These are phyloP conservation scores for Lampris megalopsis DNA, from an alignment of 2,113 vertebrate species.

Conservation along the genomic window DNA sequence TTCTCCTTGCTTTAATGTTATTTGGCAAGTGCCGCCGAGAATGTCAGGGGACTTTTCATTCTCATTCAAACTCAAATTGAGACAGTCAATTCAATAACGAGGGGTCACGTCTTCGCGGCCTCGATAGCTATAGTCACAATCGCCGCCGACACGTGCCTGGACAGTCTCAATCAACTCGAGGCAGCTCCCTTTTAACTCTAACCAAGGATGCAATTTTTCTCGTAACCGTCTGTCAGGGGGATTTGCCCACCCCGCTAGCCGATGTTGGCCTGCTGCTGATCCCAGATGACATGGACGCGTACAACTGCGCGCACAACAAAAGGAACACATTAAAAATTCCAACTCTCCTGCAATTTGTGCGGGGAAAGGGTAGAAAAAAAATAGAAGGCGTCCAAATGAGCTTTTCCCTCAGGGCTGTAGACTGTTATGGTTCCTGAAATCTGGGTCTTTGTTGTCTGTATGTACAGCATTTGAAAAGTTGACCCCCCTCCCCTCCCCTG, in stretches of 20 bases:
- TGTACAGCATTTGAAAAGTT: constrained; percentile 81
- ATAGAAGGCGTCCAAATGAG: constrained; percentile 72
- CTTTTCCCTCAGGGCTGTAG: constrained; percentile 74
- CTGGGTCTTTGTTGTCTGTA: constrained; percentile 79
- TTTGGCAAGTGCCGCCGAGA: constrained; percentile 42
- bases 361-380: constrained; percentile 54
- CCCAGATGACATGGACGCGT: constrained; percentile 58
- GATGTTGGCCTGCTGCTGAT: constrained; percentile 46
- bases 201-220: constrained; percentile 24
- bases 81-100: constrained; percentile 48
- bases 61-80: constrained; percentile 49
- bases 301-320: constrained; percentile 64
- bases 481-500: constrained; percentile 34
- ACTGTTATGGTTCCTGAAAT: constrained; percentile 76
- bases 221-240: constrained; percentile 30
- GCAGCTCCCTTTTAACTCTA: constrained; percentile 42
- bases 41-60: constrained; percentile 20
- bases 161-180: constrained; percentile 35
- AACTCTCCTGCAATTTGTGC: constrained; percentile 63
- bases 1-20: constrained; percentile 60
- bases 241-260: constrained; percentile 43
- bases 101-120: constrained; percentile 45
- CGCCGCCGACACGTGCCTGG: constrained; percentile 19
- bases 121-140: constrained; percentile 34
- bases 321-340: constrained; percentile 73